Evolutionary conservation across 2,113 vertebrate species (phyloP).

Genomic region (Agelaius tricolor): DNA sequence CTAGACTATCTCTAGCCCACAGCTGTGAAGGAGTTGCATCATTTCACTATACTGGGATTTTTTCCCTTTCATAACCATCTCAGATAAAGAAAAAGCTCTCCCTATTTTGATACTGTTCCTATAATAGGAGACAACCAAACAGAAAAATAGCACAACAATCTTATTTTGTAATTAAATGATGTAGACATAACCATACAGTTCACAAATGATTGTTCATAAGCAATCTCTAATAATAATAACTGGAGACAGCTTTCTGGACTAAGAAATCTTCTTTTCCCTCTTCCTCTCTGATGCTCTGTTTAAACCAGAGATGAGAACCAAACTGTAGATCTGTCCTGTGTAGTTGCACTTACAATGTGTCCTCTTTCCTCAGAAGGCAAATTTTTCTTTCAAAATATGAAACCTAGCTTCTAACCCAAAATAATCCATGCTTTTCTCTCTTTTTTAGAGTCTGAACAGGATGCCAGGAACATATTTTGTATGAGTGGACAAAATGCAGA

Average conservation of each 20-base stretch:
- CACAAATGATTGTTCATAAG: background rate
- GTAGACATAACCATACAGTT: background rate
- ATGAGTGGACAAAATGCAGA: background rate
- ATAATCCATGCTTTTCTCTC: background rate
- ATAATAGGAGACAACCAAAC: background rate
- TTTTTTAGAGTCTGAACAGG: background rate
- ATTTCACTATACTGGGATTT: background rate
- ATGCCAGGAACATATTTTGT: background rate
- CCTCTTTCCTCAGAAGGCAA: background rate
- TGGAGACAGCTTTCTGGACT: background rate
- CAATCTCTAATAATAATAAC: background rate
- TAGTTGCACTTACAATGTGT: background rate
- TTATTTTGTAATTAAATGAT: background rate
- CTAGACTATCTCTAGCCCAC: background rate
- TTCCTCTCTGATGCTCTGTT: background rate
- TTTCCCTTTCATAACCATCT: background rate
- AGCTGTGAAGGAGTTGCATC: background rate
- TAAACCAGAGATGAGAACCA: background rate
- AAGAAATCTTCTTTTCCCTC: background rate
- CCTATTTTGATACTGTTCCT: background rate
- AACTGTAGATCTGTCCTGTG: background rate
- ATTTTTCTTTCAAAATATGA: background rate
- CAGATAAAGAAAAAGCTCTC: background rate
- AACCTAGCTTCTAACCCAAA: background rate
- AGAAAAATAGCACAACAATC: background rate